Percentiles rank a stretch among this genome's conserved stretches.
Conservation (phyloP, 2,888 invertebrate species). For the Octonoba sinensis region DNA sequence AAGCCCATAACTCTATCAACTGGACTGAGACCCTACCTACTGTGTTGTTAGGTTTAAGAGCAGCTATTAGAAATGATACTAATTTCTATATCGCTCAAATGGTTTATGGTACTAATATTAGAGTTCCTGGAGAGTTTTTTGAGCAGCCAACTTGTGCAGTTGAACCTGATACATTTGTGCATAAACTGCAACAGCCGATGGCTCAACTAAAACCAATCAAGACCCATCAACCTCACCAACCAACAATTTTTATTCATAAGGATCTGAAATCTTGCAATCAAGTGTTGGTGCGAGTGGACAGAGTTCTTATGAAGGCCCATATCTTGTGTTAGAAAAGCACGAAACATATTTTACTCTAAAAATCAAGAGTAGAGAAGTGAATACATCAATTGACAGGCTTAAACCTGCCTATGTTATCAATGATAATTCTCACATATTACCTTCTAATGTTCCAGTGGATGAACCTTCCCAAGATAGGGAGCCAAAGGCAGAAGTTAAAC, state of each 20-base stretch:
- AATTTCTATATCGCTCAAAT: slow-evolving; percentile 32
- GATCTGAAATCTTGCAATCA: background rate
- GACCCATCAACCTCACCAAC: background rate
- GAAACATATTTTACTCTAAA: background rate
- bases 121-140: slow-evolving; percentile 17
- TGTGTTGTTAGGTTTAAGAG: slow-evolving; percentile 48
- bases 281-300: background rate
- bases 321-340: background rate
- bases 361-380: background rate
- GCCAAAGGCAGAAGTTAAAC: too few species aligned
- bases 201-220: slow-evolving; percentile 4
- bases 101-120: slow-evolving; percentile 24
- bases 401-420: background rate
- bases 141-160: background rate
- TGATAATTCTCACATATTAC: too few species aligned
- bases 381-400: background rate
- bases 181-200: slow-evolving; percentile 20
- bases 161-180: slow-evolving; percentile 7
- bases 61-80: slow-evolving; percentile 16
- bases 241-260: background rate
- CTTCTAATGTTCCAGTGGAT: too few species aligned
- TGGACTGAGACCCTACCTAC: slow-evolving; percentile 50
- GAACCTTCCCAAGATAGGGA: too few species aligned
- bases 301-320: slow-evolving; percentile 2
- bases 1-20: too few species aligned